Base-by-base conservation (phyloP, 64 coral and sea anemone genomes). In the Dendronephthya gigantea region DNA sequence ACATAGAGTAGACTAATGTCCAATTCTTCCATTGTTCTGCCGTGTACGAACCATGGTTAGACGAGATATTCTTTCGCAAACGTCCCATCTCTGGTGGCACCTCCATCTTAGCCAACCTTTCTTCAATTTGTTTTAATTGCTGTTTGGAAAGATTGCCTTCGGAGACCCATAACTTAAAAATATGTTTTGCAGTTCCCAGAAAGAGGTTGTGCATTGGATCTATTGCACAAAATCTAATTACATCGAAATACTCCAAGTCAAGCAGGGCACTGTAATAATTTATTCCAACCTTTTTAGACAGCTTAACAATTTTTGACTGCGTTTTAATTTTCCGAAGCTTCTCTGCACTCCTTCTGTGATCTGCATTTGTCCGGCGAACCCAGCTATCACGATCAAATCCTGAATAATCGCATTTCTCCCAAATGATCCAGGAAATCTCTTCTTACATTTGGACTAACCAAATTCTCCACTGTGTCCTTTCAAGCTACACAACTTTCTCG, bases 1-100 rank as follows among this genome's bases (percentile, higher is more conserved):
- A 70, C 66, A 70, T 11, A 32, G 66, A 70, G 27, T 70, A 70
- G 8, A 70, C 30, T 70, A 70, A 32, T 8, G 66, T 25, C 66
- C 66, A 70, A n/a, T 70, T 70, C 66, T 70, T 70, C 66, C 66
- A 70, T 32, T 70, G 66, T 70, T 70, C 66, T 70, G 66, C 66
- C 27, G 66, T 70, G 66, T 70, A 70, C 17, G 19, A 70, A 32
- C 66, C 66, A n/a, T 70, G 66, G 30, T 70, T 70, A 32, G 66
- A 70, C 9, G 30, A 70, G 17, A 70, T 70, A n/a, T 70, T 70
- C 66, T 70, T 70, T 8, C 9, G 66, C 66, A 70, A 70, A 70
- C 66, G 66, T 7, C 66, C 66, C 17, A 70, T 32, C 17, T 70
- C n/a, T 7, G 66, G 66, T n/a, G 66, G 66, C n/a, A 70, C 66